A percentile compares a stretch with the other conserved stretches of the same genome.
phyloP scores from a whole-genome alignment of 2,888 invertebrate species.

The Anodontia alba region DNA sequence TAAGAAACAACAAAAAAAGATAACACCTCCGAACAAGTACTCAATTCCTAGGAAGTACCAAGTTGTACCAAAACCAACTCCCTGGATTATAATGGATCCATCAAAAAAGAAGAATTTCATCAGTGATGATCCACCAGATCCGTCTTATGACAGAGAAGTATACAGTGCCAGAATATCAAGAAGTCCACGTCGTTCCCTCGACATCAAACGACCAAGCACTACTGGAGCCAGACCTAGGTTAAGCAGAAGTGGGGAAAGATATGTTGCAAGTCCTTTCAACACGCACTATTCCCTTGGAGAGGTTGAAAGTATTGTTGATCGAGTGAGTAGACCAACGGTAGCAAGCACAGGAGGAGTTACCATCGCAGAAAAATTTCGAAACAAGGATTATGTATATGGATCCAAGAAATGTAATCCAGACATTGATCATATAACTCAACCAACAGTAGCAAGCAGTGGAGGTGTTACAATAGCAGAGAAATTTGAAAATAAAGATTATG shows the following conservation, averaged over 20 bases:
- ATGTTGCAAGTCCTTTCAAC: constrained; percentile 45
- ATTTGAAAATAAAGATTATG: constrained; percentile 69
- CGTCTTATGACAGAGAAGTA: constrained; percentile 37
- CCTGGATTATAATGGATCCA: constrained; percentile 65
- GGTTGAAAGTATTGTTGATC: constrained; percentile 67
- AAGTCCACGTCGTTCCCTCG: neutral
- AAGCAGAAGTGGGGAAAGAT: constrained; percentile 3
- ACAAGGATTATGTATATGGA: constrained; percentile 70
- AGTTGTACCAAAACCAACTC: constrained; percentile 57
- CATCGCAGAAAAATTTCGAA: constrained; percentile 68
- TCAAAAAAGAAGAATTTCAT: constrained; percentile 62
- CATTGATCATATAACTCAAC: constrained; percentile 58
- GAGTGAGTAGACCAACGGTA: constrained; percentile 74
- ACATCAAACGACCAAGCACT: neutral
- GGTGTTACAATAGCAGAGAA: constrained; percentile 71
- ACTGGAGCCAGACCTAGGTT: neutral
- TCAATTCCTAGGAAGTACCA: constrained; percentile 61
- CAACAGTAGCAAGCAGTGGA: constrained; percentile 71
- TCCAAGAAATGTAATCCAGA: constrained; percentile 59
- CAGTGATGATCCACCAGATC: constrained; percentile 60
- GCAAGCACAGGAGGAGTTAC: constrained; percentile 70
- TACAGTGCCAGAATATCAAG: neutral
- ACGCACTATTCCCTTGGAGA: constrained; percentile 58
- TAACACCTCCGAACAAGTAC: constrained; percentile 51
- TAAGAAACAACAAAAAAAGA: constrained; percentile 20